A percentile compares a stretch with the other conserved stretches of the same genome.
Evolutionary conservation across 2,888 invertebrate genomes (phyloP).

Genomic region (Dryocosmus kuriphilus): DNA sequence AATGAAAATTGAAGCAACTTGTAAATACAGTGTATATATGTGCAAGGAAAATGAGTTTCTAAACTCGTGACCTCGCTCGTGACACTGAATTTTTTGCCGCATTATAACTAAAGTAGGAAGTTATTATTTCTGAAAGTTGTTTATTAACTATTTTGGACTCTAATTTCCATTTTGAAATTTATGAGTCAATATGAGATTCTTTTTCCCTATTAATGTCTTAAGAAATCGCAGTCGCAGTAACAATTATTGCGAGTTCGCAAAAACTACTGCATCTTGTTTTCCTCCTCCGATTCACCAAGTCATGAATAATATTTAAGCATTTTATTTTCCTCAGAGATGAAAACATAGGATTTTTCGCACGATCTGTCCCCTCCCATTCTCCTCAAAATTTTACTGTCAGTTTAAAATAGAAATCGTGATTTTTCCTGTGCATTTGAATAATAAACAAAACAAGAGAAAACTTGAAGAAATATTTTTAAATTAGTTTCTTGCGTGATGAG

Average conservation of each 20-base stretch:
- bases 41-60: too few relatives aligned
- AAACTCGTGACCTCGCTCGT: too few relatives aligned
- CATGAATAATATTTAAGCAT: neutral
- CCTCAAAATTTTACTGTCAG: neutral
- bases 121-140: too few relatives aligned
- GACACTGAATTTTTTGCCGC: too few relatives aligned
- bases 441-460: neutral
- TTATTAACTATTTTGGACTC: neutral
- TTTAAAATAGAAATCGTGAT: neutral
- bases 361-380: too few relatives aligned
- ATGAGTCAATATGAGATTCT: neutral
- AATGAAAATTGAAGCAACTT: too few relatives aligned
- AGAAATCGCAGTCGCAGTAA: neutral
- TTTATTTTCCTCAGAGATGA: neutral
- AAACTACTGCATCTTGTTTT: neutral
- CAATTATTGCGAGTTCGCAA: slow-evolving; percentile 8
- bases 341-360: neutral
- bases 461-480: neutral
- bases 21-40: too few relatives aligned
- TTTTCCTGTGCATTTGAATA: neutral
- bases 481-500: neutral
- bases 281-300: neutral
- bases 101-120: too few relatives aligned
- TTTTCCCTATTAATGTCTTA: neutral
- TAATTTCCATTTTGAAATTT: neutral